These are phyloP conservation scores for Schlechtendalia chinensis DNA, from an alignment of 1,140 invertebrate genomes.

Conservation along the genomic window DNA sequence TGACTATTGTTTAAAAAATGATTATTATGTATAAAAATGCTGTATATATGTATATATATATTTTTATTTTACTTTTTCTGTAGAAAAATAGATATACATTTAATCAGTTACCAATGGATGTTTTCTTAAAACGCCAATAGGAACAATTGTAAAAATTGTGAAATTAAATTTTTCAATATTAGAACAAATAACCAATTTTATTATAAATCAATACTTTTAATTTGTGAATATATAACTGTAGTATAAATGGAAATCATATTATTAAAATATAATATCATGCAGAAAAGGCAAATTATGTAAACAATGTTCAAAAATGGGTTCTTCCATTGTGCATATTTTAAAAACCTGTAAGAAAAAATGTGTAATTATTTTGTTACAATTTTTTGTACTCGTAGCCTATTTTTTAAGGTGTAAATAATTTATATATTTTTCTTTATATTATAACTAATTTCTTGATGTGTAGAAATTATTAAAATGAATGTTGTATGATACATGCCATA, in stretches of 20 bases:
- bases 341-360: slow-evolving; percentile 40
- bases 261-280: slow-evolving; percentile 33
- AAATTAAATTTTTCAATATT: slow-evolving; percentile 37
- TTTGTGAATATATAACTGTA: slow-evolving; percentile 11
- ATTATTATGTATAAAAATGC: slow-evolving; percentile 36
- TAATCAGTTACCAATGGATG: slow-evolving; percentile 48
- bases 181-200: slow-evolving; percentile 41
- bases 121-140: slow-evolving; percentile 41
- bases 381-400: slow-evolving; percentile 35
- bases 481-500: slow-evolving; percentile 44
- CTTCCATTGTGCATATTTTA: slow-evolving; percentile 42
- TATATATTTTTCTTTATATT: slow-evolving; percentile 47
- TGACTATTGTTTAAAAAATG: slow-evolving; percentile 21
- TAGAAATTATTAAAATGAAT: slow-evolving; percentile 34
- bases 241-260: slow-evolving; percentile 16
- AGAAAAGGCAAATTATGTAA: slow-evolving; percentile 15
- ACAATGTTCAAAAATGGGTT: slow-evolving; percentile 42
- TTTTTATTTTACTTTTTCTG: slow-evolving; percentile 30
- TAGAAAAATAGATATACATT: slow-evolving; percentile 39
- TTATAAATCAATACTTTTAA: slow-evolving; percentile 23
- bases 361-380: slow-evolving; percentile 47
- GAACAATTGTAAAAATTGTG: slow-evolving; percentile 48
- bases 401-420: slow-evolving; percentile 43
- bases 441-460: slow-evolving; percentile 26
- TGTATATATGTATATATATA: slow-evolving; percentile 49